Percentiles rank a stretch among this genome's conserved stretches.
Conservation (phyloP, 1,140 invertebrate species). For the Leptopilina clavipes region DNA sequence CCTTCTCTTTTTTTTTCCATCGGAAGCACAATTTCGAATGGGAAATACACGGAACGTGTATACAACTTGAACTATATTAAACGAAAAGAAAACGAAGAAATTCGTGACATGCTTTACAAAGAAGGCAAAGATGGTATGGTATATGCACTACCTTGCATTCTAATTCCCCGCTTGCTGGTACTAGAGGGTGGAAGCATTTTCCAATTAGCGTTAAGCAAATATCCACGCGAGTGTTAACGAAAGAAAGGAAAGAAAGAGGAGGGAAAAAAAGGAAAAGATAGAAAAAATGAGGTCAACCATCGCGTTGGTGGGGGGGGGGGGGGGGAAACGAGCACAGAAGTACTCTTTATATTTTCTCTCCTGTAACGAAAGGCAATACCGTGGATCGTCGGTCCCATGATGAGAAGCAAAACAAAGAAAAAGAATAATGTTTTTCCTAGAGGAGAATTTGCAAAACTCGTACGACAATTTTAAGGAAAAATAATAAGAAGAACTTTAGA, state of each 20-base stretch:
- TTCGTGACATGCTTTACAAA: conserved; percentile 24
- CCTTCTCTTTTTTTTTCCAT: not conserved
- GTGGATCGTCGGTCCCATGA: no score
- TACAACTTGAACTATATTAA: conserved; percentile 19
- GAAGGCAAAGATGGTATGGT: not conserved
- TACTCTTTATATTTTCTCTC: conserved; percentile 5
- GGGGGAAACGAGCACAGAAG: not conserved
- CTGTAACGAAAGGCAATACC: conserved; percentile 59
- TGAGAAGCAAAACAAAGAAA: no score
- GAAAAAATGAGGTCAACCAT: conserved; percentile 37
- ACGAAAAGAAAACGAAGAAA: not conserved
- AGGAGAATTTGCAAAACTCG: no score
- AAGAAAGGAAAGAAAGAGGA: conserved; percentile 36
- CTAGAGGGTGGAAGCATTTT: conserved; percentile 58
- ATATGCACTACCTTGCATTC: conserved; percentile 51
- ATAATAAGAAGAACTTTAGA: no score
- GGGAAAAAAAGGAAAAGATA: conserved; percentile 41
- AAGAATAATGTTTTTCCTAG: no score
- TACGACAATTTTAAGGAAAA: no score
- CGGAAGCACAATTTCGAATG: conserved; percentile 2
- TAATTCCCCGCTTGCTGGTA: conserved; percentile 49
- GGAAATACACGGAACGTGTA: not conserved
- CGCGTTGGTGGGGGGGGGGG: no score
- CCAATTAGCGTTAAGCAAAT: conserved; percentile 65
- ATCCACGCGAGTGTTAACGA: conserved; percentile 52